A percentile compares a stretch with the other conserved stretches of the same genome.
phyloP scores from a whole-genome alignment of 2,113 vertebrate species.

The Limnothrissa miodon region DNA sequence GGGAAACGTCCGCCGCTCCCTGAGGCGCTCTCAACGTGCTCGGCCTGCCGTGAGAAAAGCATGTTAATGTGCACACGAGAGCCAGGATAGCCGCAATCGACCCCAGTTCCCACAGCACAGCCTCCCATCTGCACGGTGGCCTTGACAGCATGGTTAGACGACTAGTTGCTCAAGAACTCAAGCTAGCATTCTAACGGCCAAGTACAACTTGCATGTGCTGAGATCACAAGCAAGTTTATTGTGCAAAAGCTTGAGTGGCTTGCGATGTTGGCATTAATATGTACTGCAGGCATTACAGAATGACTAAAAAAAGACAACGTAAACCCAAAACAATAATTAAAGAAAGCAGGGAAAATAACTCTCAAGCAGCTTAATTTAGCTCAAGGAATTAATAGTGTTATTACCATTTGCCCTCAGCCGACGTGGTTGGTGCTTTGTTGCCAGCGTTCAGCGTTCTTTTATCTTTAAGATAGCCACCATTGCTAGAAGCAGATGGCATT shows the following conservation, averaged over 20 bases:
- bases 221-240: neutral
- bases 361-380: neutral
- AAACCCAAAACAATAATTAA: conserved; percentile 5
- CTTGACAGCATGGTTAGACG: neutral
- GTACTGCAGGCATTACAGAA: neutral
- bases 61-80: neutral
- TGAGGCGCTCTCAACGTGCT: neutral
- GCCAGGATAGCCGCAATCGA: neutral
- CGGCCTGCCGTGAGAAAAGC: neutral
- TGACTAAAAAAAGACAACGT: neutral
- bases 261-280: neutral
- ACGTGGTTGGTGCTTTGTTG: neutral
- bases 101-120: neutral
- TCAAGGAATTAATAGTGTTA: neutral
- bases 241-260: neutral
- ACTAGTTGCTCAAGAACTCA: neutral
- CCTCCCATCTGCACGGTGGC: neutral
- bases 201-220: neutral
- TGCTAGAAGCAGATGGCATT: no score
- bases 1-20: neutral
- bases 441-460: neutral
- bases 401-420: neutral
- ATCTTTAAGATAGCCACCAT: neutral
- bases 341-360: neutral
- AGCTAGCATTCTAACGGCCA: neutral